Percentiles rank a stretch among this genome's conserved stretches.
These are phyloP conservation scores for Dasypolia templi DNA, from an alignment of 2,888 invertebrate genomes.

Conservation along the genomic window DNA sequence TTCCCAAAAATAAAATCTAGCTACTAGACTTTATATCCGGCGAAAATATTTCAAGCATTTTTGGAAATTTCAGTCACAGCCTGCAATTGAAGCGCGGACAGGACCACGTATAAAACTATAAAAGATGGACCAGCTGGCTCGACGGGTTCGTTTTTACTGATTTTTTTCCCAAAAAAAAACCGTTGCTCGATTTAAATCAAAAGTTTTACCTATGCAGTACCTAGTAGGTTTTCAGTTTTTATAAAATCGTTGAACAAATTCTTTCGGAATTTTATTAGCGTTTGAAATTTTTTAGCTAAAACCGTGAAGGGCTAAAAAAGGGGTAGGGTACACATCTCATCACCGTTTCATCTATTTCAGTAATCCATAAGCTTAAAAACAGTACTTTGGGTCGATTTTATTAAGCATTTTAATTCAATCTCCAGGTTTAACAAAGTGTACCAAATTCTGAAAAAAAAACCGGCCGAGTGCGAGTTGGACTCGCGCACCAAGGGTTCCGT, in stretches of 20 bases:
- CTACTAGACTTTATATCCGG: background rate
- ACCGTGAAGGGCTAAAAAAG: background rate
- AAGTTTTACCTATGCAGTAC: conserved; percentile 42
- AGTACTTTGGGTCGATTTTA: background rate
- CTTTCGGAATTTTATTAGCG: conserved; percentile 59
- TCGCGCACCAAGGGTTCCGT: no score
- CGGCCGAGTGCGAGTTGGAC: no score
- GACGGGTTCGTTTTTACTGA: conserved; percentile 45
- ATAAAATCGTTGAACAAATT: conserved; percentile 40
- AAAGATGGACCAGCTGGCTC: conserved; percentile 54
- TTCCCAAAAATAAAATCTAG: background rate
- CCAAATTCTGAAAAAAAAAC: background rate
- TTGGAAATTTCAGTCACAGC: background rate
- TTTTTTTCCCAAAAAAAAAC: conserved; percentile 47
- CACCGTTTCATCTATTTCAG: no score
- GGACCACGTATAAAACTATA: conserved; percentile 55
- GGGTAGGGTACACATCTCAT: no score
- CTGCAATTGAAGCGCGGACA: conserved; percentile 38
- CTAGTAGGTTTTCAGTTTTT: conserved; percentile 23
- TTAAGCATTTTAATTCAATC: background rate
- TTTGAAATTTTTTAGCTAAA: conserved; percentile 37
- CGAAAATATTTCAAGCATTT: conserved; percentile 28
- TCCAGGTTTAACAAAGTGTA: background rate
- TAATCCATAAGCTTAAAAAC: background rate
- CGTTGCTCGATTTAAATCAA: conserved; percentile 55